Evolutionary conservation across 2,797 vertebrate species (phyloP), one percentile per base, ranked within the genome.

Genomic region (Centropyge bicolor): DNA sequence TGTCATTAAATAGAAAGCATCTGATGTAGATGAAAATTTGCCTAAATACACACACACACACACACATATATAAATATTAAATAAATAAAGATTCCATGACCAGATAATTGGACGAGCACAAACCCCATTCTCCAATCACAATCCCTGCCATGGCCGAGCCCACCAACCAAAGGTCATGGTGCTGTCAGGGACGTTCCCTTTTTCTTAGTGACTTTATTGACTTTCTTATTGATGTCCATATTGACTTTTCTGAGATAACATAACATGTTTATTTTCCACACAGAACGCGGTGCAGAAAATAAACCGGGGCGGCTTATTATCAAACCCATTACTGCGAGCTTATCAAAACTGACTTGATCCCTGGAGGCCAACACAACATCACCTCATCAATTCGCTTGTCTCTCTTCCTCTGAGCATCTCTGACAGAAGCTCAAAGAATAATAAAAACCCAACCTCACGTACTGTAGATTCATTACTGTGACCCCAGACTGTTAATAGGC

Each of bases 171-270:
- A 81, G 74, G 76, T 76, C 80, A 76, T 5, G 0, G 46, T 20
- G 22, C 55, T 60, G 59, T 72, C 49, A 79, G 57, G 40, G 64
- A 83, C 61, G 46, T 62, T 77, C 49, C 68, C 49, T 66, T 57
- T 72, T 40, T 62, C 27, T 52, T 68, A 82, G 66, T 36, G 71
- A 79, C 35, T 78, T 66, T 36, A 54, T 68, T 6, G 65, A 68
- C 65, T 22, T 38, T 38, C n/a, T 67, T 52, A 82, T 85, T 40
- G 80, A 80, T 8, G 73, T 65, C 20, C 40, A 61, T 56, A 85
- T 88, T 51, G 83, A 88, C 63, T 79, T 80, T 74, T 38, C 43
- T 57, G 38, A 70, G n/a, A 82, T 85, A 76, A 73, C 52, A 54
- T 74, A 82, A 86, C 36, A 8, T 38, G 1, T 77, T 56, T 22